Evolutionary conservation across 1,140 invertebrate species (phyloP).

Genomic region (Hestina assimilis): DNA sequence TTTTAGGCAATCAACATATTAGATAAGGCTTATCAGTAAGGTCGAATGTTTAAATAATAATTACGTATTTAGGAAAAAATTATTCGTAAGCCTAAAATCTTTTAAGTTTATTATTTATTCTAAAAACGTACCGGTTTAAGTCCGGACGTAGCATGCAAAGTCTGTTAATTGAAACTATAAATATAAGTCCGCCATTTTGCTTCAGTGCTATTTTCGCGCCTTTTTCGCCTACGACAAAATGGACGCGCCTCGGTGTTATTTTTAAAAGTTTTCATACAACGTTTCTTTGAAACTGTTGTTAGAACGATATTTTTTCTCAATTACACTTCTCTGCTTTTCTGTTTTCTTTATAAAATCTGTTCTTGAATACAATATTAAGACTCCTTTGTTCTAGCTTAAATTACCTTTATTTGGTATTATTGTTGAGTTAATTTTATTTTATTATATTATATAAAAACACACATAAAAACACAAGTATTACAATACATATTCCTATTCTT

Average conservation of each 20-base stretch:
- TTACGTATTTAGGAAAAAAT: no score
- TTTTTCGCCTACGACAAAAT: constrained; percentile 42
- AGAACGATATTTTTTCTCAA: constrained; percentile 25
- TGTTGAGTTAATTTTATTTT: neutral
- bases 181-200: constrained; percentile 56
- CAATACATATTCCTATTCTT: no score
- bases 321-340: constrained; percentile 19
- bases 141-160: constrained; percentile 48
- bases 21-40: no score
- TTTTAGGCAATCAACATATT: no score
- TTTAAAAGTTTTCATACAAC: constrained; percentile 32
- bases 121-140: constrained; percentile 40
- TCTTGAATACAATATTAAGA: constrained; percentile 20
- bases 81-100: no score
- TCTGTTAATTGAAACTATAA: constrained; percentile 71
- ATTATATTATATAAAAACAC: no score
- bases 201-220: constrained; percentile 47
- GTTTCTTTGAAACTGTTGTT: constrained; percentile 28
- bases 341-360: constrained; percentile 4
- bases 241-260: constrained; percentile 31
- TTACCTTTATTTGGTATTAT: neutral
- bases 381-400: constrained; percentile 1
- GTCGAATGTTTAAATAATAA: no score
- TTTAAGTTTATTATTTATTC: constrained; percentile 44
- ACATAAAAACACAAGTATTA: no score